phyloP scores from a whole-genome alignment of 2,888 invertebrate genomes.

The Lottia gigantea region DNA sequence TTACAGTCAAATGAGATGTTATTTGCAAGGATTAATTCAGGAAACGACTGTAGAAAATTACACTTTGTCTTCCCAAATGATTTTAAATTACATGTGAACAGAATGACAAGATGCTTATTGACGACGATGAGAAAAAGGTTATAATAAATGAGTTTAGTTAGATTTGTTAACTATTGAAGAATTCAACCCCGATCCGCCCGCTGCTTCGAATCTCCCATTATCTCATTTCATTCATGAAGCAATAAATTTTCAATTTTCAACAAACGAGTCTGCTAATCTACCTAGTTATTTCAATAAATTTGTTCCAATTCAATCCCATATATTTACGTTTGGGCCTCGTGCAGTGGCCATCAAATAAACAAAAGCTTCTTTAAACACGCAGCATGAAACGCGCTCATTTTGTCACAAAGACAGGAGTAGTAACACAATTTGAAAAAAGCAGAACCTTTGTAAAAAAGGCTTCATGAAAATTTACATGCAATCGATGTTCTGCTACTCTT shows the following conservation, averaged over 20 bases:
- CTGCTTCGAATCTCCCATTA: slow-evolving; percentile 22
- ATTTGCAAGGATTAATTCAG: too few species aligned
- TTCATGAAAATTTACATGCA: too few species aligned
- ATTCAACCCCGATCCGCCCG: slow-evolving; percentile 1
- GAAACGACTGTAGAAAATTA: too few species aligned
- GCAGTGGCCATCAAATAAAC: neutral
- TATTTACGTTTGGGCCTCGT: slow-evolving; percentile 23
- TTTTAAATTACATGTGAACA: too few species aligned
- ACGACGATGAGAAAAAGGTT: neutral
- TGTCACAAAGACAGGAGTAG: too few species aligned
- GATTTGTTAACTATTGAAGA: neutral
- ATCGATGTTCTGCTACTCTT: too few species aligned
- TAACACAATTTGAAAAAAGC: too few species aligned
- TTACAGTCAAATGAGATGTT: too few species aligned
- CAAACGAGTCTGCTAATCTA: slow-evolving; percentile 17
- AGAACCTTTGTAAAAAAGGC: too few species aligned
- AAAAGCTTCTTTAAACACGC: neutral
- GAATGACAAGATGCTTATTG: too few species aligned
- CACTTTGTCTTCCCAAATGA: too few species aligned
- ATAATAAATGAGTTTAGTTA: slow-evolving; percentile 6
- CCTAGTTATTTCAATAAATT: slow-evolving; percentile 20
- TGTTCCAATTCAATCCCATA: slow-evolving; percentile 20
- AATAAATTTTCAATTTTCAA: slow-evolving; percentile 30
- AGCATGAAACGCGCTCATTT: too few species aligned
- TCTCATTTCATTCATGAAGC: slow-evolving; percentile 22